These are phyloP conservation scores for Eciton burchellii DNA, from an alignment of 1,140 invertebrate species.

Conservation along the genomic window DNA sequence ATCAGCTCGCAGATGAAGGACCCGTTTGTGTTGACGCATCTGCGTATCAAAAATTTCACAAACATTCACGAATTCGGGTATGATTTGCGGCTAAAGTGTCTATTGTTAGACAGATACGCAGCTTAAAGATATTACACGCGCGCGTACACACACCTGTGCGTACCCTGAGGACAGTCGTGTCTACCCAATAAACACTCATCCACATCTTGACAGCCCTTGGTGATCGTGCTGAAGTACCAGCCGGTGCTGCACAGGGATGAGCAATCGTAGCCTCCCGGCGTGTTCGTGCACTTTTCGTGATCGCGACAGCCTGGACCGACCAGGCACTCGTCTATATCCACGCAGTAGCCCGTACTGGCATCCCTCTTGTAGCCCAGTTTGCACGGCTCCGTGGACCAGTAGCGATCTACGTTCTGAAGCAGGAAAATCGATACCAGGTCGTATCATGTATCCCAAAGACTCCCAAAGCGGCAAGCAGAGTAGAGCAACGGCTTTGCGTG, in stretches of 20 bases:
- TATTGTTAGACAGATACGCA: background rate
- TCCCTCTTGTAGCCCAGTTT: slow-evolving; percentile 55
- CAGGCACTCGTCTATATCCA: slow-evolving; percentile 92
- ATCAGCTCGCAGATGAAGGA: slow-evolving; percentile 75
- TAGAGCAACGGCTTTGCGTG: background rate
- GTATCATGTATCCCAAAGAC: background rate
- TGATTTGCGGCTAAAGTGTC: background rate
- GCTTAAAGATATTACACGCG: too few relatives aligned
- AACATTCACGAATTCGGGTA: slow-evolving; percentile 49
- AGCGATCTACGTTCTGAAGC: slow-evolving; percentile 45
- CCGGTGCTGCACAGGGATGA: slow-evolving; percentile 87
- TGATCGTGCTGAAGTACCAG: slow-evolving; percentile 83
- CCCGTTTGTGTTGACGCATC: slow-evolving; percentile 79
- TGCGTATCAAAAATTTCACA: background rate
- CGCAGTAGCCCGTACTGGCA: slow-evolving; percentile 85
- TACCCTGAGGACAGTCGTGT: slow-evolving; percentile 77
- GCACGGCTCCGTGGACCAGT: slow-evolving; percentile 47
- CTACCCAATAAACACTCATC: slow-evolving; percentile 90
- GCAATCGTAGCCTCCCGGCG: slow-evolving; percentile 90
- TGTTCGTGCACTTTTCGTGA: slow-evolving; percentile 90
- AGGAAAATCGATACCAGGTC: background rate
- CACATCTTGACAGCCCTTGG: slow-evolving; percentile 93
- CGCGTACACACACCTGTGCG: slow-evolving; percentile 53
- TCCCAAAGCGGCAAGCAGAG: too few relatives aligned
- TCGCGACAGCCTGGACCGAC: slow-evolving; percentile 89